Evolutionary conservation across 2,113 vertebrate genomes (phyloP), one percentile per base, ranked within the genome.

Genomic region (Mus spicilegus): DNA sequence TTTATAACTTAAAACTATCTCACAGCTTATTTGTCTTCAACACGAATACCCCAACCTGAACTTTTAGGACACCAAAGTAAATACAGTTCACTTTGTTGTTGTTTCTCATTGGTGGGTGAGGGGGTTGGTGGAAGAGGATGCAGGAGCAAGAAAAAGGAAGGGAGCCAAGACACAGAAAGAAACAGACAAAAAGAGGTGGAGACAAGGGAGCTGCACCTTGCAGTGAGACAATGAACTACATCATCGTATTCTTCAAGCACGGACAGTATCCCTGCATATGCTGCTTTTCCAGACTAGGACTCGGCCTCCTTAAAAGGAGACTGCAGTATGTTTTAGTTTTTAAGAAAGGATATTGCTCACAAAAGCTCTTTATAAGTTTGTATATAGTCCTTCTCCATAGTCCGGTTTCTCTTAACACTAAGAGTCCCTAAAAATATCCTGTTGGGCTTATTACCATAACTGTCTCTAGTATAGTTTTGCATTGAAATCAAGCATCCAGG

Each of bases 391-490:
- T 87, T 97, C 94, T 89, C 96, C 95, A 96, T 96, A 96, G 92
- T 95, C 42, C 90, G 89, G 76, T 97, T 96, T 96, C 86, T 58
- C 75, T 95, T 19, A 75, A 72, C 33, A 65, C 77, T 69, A 19
- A 96, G 89, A 95, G 80, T 63, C 86, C 87, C 65, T 90, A 76
- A 85, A 97, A 97, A 77, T 76, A 90, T 61, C 82, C 46, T 97
- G 87, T n/a, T 96, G 81, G 97, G 95, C 76, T 95, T 96, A 96
- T 94, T 97, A 93, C 72, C 46, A 82, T 75, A 91, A 65, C 58
- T 77, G 97, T 89, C 94, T 96, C 54, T 80, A 98, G 95, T 91
- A 56, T 94, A 95, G 91, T 98, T 98, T 95, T 91, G 61, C 94
- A 96, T 56, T 97, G 95, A 98, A 97, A 88, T 49, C 86, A 96